Base-by-base conservation (phyloP, 2,113 vertebrate genomes). In the Corythoichthys intestinalis region DNA sequence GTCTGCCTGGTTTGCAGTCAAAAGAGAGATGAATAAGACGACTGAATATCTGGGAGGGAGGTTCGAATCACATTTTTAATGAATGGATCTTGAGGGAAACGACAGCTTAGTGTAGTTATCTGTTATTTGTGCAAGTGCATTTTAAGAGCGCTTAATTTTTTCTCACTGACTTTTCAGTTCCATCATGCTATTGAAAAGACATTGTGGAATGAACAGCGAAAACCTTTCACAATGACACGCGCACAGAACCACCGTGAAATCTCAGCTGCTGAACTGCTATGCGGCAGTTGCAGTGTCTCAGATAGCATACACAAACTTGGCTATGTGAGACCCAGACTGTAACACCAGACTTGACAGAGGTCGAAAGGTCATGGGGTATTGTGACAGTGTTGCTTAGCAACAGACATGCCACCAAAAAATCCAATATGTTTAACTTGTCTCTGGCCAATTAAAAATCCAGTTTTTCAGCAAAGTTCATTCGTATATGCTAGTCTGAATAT, bases 71-170 rank as follows among this genome's bases (percentile, higher is more conserved):
- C 83, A 76, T 81, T 75, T 88, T 86, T 85, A 74, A 89, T 89
- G 87, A 89, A 89, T 88, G 87, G 76, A 87, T 87, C 85, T 82
- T 81, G 69, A 85, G 85, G 83, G 86, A 86, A 83, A 88, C 65
- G 81, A 83, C 76, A 83, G 71, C 76, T 82, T 66, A 81, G 63
- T 73, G 71, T 90, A 76, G 81, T 88, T 81, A 77, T 69, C 1
- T 77, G 69, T 17, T 34, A 79, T 83, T 82, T 79, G 83, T 78
- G 73, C 70, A 67, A 65, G 69, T 62, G 74, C 58, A 66, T 41
- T 41, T 58, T 41, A 70, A 12, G 68, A 8, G 72, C 35, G 53
- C 44, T 20, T 11, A 48, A n/a, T 37, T 53, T 35, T 10, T 10
- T 0, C 75, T 75, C 70, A 79, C 70, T 83, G 86, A 78, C 67